phyloP scores from a whole-genome alignment of 2,797 vertebrate species.

The Karalla daura region DNA sequence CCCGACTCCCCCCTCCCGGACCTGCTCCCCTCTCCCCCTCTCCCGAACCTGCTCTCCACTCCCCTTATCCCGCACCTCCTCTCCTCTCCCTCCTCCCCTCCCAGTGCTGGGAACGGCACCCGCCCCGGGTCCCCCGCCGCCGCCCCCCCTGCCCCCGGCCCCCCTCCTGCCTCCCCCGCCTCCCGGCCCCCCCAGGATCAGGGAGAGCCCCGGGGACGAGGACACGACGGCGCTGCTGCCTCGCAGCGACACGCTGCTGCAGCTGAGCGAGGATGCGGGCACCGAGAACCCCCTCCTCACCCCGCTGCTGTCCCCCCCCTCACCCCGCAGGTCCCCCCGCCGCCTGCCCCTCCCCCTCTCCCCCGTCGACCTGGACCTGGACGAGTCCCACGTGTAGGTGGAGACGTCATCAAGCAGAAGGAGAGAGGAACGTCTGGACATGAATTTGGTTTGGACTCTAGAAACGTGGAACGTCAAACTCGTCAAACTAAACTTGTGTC shows the following conservation, averaged over 20 bases:
- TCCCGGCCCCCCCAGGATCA: slow-evolving; percentile 40
- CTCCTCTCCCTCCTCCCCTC: slow-evolving; percentile 78
- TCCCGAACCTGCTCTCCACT: slow-evolving; percentile 70
- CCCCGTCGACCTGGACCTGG: slow-evolving; percentile 83
- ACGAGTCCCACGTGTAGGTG: slow-evolving; percentile 90
- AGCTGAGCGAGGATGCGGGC: slow-evolving; percentile 90
- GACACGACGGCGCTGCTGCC: slow-evolving; percentile 91
- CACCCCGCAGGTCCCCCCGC: slow-evolving; percentile 56
- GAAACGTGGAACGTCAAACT: too few relatives aligned
- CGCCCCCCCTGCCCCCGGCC: slow-evolving; percentile 41
- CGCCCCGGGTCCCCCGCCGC: slow-evolving; percentile 66
- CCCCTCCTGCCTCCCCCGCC: slow-evolving; percentile 45
- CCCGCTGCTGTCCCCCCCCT: slow-evolving; percentile 75
- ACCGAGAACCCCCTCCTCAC: slow-evolving; percentile 93
- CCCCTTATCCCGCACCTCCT: slow-evolving; percentile 72
- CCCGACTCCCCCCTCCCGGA: slow-evolving; percentile 66
- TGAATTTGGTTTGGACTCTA: slow-evolving; percentile 8
- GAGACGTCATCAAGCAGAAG: too few relatives aligned
- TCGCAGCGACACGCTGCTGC: slow-evolving; percentile 85
- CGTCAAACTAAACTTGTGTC: neutral
- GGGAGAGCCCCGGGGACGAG: slow-evolving; percentile 89
- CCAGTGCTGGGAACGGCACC: slow-evolving; percentile 73
- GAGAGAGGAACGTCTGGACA: neutral
- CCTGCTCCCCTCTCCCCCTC: slow-evolving; percentile 69
- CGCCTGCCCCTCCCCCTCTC: slow-evolving; percentile 67